Conservation (phyloP, 2,113 vertebrate species). For the Pygoscelis antarcticus region DNA sequence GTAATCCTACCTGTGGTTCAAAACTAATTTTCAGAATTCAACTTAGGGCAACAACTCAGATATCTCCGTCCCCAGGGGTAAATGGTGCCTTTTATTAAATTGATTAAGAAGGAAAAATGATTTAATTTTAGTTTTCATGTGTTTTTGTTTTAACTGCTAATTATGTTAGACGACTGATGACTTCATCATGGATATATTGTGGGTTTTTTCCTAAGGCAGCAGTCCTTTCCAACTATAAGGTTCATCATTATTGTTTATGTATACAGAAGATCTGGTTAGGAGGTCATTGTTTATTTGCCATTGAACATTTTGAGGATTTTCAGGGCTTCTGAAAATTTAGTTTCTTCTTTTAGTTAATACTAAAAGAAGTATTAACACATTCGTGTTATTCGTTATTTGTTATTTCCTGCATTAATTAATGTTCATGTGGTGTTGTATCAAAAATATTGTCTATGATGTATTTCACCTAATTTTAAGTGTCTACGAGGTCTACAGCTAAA, state of each 20-base stretch:
- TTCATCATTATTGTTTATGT: not conserved
- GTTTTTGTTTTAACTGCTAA: constrained; percentile 19
- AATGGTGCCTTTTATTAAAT: not conserved
- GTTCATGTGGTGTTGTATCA: not conserved
- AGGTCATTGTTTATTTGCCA: not conserved
- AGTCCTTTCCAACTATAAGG: not conserved
- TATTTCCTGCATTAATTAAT: not conserved
- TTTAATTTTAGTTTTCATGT: constrained; percentile 16
- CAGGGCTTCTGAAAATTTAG: not conserved
- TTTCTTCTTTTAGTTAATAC: too few relatives aligned
- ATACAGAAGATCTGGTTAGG: not conserved
- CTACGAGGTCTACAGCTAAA: not conserved
- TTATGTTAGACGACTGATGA: constrained; percentile 25
- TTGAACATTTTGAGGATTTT: not conserved
- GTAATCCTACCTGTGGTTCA: not conserved
- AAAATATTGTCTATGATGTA: not conserved
- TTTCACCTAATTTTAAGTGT: not conserved
- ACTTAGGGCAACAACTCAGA: not conserved
- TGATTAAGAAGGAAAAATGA: constrained; percentile 1
- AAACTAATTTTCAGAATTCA: constrained; percentile 17
- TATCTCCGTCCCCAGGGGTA: not conserved
- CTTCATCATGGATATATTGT: not conserved
- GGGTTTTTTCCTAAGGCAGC: not conserved
- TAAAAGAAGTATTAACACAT: not conserved
- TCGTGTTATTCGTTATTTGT: not conserved